Evolutionary conservation across 2,888 invertebrate genomes (phyloP).

Genomic region (Latrodectus hesperus): DNA sequence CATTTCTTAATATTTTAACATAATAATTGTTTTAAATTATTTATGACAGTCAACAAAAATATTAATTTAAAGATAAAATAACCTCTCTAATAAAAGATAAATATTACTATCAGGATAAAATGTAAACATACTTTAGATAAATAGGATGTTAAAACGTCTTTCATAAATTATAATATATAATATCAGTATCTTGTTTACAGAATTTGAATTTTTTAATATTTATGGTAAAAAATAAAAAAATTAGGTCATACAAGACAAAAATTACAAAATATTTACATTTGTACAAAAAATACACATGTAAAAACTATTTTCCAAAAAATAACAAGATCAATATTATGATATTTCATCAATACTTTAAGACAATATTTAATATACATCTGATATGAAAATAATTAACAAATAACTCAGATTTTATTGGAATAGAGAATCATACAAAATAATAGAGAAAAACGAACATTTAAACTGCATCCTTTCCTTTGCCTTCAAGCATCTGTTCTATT

Average conservation of each 20-base stretch:
- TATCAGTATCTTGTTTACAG: too few relatives aligned
- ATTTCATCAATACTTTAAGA: neutral
- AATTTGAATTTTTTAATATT: neutral
- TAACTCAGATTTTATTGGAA: neutral
- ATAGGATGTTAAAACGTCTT: too few relatives aligned
- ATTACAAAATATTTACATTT: neutral
- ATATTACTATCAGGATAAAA: too few relatives aligned
- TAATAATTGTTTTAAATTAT: too few relatives aligned
- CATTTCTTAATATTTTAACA: too few relatives aligned
- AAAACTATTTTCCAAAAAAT: neutral
- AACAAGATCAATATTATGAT: neutral
- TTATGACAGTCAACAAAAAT: too few relatives aligned
- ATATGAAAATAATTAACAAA: constrained; percentile 38
- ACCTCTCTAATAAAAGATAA: too few relatives aligned
- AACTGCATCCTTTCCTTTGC: constrained; percentile 51
- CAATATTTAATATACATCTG: neutral
- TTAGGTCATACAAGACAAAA: neutral
- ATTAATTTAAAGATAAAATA: too few relatives aligned
- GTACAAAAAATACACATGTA: neutral
- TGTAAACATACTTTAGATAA: too few relatives aligned
- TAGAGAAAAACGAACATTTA: constrained; percentile 13
- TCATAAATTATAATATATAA: too few relatives aligned
- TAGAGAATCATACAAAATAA: neutral
- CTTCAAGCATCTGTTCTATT: constrained; percentile 80
- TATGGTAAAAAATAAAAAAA: neutral